Conservation (phyloP, 2,888 invertebrate species). For the Cheilosia impressa region DNA sequence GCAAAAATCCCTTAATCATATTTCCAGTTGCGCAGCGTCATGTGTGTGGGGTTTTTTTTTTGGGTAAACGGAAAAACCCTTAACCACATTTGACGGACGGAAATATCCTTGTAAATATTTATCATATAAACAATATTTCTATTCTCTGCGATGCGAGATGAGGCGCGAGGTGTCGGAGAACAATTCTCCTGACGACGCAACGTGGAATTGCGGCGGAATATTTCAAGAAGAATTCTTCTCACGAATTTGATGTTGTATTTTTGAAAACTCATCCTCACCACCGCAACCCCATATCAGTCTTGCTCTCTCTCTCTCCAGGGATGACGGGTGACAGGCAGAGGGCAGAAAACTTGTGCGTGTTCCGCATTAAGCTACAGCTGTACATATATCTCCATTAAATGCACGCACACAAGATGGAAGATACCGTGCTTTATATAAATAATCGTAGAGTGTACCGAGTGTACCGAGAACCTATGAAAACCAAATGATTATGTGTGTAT, state of each 20-base stretch:
- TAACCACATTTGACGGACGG: slow-evolving; percentile 22
- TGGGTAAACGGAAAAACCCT: neutral
- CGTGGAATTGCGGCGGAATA: slow-evolving; percentile 6
- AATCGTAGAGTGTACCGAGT: slow-evolving; percentile 11
- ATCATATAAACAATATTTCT: slow-evolving; percentile 13
- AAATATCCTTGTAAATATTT: slow-evolving; percentile 21
- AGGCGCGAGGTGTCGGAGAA: neutral
- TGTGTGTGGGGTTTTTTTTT: slow-evolving; percentile 16
- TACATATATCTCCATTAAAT: slow-evolving; percentile 18
- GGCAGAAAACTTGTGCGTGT: slow-evolving; percentile 19
- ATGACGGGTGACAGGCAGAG: neutral
- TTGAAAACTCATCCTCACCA: slow-evolving; percentile 12
- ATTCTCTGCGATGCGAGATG: no score
- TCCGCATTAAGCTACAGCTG: slow-evolving; percentile 19
- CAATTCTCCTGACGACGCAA: neutral
- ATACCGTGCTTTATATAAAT: slow-evolving; percentile 35
- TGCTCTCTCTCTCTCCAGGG: neutral
- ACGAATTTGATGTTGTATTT: slow-evolving; percentile 38
- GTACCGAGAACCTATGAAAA: slow-evolving; percentile 1
- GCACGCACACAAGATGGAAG: slow-evolving; percentile 24
- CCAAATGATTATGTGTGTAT: neutral
- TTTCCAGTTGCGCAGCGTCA: neutral
- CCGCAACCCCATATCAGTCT: no score
- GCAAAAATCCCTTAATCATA: neutral
- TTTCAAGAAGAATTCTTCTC: slow-evolving; percentile 43